phyloP scores from a whole-genome alignment of 2,113 vertebrate genomes.

The Sapajus apella region DNA sequence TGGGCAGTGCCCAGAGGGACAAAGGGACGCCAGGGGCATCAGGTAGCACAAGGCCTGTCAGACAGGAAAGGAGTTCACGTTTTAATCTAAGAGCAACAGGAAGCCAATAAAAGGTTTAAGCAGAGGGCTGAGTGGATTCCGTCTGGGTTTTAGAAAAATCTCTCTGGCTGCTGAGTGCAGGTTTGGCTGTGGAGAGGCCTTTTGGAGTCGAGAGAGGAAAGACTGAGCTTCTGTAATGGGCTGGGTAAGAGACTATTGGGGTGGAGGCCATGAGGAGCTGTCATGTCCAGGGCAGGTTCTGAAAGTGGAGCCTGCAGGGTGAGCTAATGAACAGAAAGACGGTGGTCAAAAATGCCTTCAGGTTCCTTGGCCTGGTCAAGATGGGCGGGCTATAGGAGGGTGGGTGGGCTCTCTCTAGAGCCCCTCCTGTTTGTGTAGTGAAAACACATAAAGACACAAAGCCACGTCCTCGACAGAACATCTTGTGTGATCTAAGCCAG shows the following conservation, averaged over 20 bases:
- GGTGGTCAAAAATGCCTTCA: neutral
- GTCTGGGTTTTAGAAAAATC: neutral
- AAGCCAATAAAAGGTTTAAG: neutral
- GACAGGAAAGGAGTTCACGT: neutral
- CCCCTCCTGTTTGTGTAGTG: neutral
- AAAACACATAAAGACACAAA: neutral
- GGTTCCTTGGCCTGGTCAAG: neutral
- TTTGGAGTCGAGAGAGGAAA: neutral
- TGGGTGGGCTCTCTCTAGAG: neutral
- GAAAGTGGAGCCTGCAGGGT: neutral
- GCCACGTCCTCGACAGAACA: neutral
- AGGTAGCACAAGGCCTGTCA: neutral
- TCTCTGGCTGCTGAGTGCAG: neutral
- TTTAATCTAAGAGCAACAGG: neutral
- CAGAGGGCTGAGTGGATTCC: neutral
- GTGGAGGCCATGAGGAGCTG: accelerated
- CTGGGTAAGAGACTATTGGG: neutral
- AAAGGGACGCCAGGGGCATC: accelerated
- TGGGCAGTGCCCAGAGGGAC: neutral
- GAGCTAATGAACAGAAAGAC: no score
- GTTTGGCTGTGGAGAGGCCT: neutral
- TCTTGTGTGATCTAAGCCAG: neutral
- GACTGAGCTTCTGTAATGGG: neutral
- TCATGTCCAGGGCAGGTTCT: accelerated
- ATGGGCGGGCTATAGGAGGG: no score